Conservation (phyloP, 2,888 invertebrate genomes). For the Torymus aiolomorphi region DNA sequence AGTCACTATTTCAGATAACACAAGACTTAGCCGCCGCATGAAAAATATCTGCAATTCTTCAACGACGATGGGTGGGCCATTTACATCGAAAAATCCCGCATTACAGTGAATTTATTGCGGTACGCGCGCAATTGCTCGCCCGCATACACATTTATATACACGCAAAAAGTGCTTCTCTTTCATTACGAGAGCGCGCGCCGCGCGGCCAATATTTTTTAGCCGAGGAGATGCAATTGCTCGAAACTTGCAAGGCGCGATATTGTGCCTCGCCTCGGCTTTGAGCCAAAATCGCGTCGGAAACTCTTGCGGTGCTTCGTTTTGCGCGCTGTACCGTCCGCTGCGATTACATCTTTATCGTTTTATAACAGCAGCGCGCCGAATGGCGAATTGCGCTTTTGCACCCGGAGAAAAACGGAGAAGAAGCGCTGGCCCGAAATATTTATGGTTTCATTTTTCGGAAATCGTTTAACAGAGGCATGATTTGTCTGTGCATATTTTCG, state of each 20-base stretch:
- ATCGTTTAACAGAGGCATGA: too few species aligned
- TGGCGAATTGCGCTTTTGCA: not conserved
- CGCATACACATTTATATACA: not conserved
- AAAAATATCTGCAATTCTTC: too few species aligned
- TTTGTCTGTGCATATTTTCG: too few species aligned
- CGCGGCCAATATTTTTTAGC: conserved; percentile 36
- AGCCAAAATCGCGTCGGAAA: conserved; percentile 59
- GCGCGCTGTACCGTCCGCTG: conserved; percentile 34
- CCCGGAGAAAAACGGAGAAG: not conserved
- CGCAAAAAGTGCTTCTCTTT: conserved; percentile 36
- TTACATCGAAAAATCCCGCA: conserved; percentile 37
- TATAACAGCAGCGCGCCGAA: conserved; percentile 64
- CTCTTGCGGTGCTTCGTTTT: conserved; percentile 57
- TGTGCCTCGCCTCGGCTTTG: conserved; percentile 55
- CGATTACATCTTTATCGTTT: conserved; percentile 74
- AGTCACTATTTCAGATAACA: too few species aligned
- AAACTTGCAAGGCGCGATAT: conserved; percentile 45
- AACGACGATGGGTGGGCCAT: not conserved
- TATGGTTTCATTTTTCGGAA: too few species aligned
- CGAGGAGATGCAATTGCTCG: conserved; percentile 52
- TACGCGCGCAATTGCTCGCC: conserved; percentile 38
- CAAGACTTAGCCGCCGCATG: too few species aligned
- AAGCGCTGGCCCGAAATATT: too few species aligned
- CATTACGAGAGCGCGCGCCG: conserved; percentile 34
- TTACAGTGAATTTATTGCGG: conserved; percentile 37